A percentile compares a stretch with the other conserved stretches of the same genome.
Evolutionary conservation across 1,140 invertebrate genomes (phyloP).

Genomic region (Helicoverpa zea): DNA sequence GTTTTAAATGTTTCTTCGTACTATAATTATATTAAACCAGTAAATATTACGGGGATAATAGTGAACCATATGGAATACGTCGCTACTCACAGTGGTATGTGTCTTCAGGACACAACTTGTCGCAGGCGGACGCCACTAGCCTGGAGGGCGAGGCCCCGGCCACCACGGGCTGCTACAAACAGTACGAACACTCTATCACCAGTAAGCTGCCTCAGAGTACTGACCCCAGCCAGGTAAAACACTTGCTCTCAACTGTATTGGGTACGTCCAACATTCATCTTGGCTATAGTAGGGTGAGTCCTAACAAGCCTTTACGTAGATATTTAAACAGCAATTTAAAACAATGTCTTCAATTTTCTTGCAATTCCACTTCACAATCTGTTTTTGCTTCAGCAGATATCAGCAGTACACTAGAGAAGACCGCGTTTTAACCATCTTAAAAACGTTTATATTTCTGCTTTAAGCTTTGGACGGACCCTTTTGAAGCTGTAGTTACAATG

Average conservation of each 20-base stretch:
- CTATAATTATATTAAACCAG: constrained; percentile 20
- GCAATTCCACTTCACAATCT: constrained; percentile 23
- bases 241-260: constrained; percentile 19
- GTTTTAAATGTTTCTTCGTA: constrained; percentile 67
- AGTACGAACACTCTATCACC: constrained; percentile 92
- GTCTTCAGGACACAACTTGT: constrained; percentile 95
- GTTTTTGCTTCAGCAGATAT: constrained; percentile 38
- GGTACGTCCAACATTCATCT: constrained; percentile 43
- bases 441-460: not conserved
- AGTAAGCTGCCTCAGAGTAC: constrained; percentile 89
- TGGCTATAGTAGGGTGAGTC: constrained; percentile 34
- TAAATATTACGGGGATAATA: constrained; percentile 57
- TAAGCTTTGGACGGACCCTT: constrained; percentile 41
- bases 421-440: not conserved
- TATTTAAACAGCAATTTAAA: constrained; percentile 8
- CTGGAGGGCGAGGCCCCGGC: constrained; percentile 93
- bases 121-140: constrained; percentile 95
- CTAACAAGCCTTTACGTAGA: not conserved
- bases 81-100: constrained; percentile 83
- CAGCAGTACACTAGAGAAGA: constrained; percentile 11
- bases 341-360: not conserved
- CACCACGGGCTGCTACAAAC: constrained; percentile 94
- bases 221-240: constrained; percentile 88
- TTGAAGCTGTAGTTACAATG: constrained; percentile 26
- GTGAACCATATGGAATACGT: constrained; percentile 65